Percentiles rank a stretch among this genome's conserved stretches.
Evolutionary conservation across 2,797 vertebrate genomes (phyloP).

Genomic region (Melanogrammus aeglefinus): DNA sequence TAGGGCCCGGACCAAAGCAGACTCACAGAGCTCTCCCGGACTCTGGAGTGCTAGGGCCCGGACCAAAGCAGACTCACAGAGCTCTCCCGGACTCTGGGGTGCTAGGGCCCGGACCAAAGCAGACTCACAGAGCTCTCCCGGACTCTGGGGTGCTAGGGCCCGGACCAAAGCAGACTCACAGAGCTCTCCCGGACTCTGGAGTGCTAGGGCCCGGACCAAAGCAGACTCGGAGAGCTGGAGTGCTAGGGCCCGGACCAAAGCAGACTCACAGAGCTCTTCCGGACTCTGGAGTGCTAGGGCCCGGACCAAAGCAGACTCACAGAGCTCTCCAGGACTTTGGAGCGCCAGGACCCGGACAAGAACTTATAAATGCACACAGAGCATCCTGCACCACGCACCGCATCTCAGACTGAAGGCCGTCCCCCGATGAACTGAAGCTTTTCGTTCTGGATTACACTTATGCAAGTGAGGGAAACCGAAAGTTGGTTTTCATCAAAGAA

Average conservation of each 20-base stretch:
- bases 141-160: slow-evolving; percentile 75
- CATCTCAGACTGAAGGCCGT: too few species aligned
- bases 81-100: too few species aligned
- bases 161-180: background rate
- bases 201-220: too few species aligned
- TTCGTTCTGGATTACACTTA: too few species aligned
- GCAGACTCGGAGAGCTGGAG: too few species aligned
- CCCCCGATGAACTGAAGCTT: too few species aligned
- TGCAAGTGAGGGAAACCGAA: too few species aligned
- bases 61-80: too few species aligned
- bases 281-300: slow-evolving; percentile 76
- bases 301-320: background rate
- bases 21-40: slow-evolving; percentile 21
- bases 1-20: slow-evolving; percentile 36
- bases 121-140: slow-evolving; percentile 86
- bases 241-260: slow-evolving; percentile 55
- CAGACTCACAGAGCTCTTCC: slow-evolving; percentile 85
- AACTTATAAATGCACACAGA: too few species aligned
- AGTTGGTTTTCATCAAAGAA: too few species aligned
- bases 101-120: slow-evolving; percentile 57
- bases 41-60: slow-evolving; percentile 75
- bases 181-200: too few species aligned
- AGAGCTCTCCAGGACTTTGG: slow-evolving; percentile 64
- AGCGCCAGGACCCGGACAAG: slow-evolving; percentile 60
- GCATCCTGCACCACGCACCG: too few species aligned